Evolutionary conservation across 64 coral and sea anemone species (phyloP).

Genomic region (Actinia tenebrosa): DNA sequence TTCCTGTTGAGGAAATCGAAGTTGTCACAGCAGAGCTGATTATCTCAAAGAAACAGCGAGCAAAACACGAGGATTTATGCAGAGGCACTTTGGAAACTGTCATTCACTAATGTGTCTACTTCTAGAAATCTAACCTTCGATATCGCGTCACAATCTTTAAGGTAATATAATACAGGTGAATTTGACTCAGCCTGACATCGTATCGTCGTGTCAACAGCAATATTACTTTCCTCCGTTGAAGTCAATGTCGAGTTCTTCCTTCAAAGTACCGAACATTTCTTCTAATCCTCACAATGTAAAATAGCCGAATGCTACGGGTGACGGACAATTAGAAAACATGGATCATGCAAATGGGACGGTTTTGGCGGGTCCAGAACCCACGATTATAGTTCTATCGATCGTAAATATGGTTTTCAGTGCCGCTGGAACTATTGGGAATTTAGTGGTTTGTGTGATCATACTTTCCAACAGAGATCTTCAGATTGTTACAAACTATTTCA

Average conservation of each 20-base stretch:
- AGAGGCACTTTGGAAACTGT: background rate
- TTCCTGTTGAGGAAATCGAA: background rate
- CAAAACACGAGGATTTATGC: background rate
- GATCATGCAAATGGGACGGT: conserved; percentile 3
- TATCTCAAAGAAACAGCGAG: background rate
- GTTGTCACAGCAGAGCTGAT: background rate
- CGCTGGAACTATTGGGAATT: conserved; percentile 70
- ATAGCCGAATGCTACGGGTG: background rate
- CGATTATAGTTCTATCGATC: conserved; percentile 30
- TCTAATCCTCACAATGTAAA: background rate
- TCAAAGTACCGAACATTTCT: background rate
- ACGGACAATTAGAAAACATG: background rate
- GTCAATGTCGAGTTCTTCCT: background rate
- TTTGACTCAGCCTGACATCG: conserved; percentile 9
- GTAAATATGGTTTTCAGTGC: conserved; percentile 81
- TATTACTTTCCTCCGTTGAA: background rate
- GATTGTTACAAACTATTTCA: conserved; percentile 82
- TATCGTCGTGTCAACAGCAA: conserved; percentile 16
- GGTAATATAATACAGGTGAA: conserved; percentile 20
- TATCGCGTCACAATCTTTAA: conserved; percentile 14
- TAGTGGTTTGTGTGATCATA: conserved; percentile 63
- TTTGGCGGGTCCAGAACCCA: conserved; percentile 15
- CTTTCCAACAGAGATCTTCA: conserved; percentile 47
- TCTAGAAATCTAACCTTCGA: background rate
- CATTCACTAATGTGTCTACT: background rate